phyloP scores from a whole-genome alignment of 2,797 vertebrate species.

The Neosilurus hyrtlii region DNA sequence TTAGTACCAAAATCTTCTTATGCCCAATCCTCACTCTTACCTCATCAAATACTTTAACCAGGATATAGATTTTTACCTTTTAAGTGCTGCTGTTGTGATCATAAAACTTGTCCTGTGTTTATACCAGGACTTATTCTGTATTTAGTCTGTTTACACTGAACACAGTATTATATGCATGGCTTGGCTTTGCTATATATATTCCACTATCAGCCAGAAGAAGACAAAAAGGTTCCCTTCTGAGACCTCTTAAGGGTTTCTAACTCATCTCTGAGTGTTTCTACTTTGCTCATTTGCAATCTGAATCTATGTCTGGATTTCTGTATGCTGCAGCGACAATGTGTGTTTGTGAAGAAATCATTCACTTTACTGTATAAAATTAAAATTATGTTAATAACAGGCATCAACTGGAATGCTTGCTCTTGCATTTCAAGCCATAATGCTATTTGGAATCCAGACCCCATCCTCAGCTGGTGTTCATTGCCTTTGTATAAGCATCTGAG shows the following conservation, averaged over 20 bases:
- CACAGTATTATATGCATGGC: neutral
- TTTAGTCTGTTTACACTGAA: neutral
- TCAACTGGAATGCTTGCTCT: neutral
- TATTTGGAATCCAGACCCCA: neutral
- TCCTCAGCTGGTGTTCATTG: conserved; percentile 12
- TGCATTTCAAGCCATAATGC: neutral
- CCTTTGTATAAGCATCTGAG: conserved; percentile 38
- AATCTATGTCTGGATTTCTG: neutral
- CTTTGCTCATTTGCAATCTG: neutral
- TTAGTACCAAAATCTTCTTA: neutral
- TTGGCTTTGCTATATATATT: neutral
- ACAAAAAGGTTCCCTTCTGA: neutral
- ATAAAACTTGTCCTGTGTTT: neutral
- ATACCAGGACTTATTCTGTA: too few relatives aligned
- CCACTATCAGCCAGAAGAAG: neutral
- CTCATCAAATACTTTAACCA: neutral
- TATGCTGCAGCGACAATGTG: neutral
- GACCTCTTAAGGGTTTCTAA: neutral
- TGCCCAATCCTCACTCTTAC: too few relatives aligned
- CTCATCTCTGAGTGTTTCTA: neutral
- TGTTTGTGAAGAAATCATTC: neutral
- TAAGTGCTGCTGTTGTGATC: neutral
- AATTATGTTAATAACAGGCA: neutral
- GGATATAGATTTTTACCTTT: neutral
- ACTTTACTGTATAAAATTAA: neutral